Base-by-base conservation (phyloP, 1,140 invertebrate genomes). In the Drosophila lini region DNA sequence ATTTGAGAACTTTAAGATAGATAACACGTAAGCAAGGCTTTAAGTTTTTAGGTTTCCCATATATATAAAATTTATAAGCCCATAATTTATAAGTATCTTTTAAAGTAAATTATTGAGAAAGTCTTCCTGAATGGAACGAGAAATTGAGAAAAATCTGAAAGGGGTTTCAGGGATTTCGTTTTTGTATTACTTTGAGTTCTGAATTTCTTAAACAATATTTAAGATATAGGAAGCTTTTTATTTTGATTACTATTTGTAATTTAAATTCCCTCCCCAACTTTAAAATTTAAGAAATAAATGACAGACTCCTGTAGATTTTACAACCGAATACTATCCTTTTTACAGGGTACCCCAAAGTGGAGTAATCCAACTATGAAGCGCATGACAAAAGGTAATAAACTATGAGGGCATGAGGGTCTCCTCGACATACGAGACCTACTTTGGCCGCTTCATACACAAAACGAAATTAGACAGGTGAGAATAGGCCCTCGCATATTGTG, bases 381-480 rank as follows among this genome's bases (percentile, higher is more conserved):
- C 70, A 50, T 80, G 79, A 86, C 70, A 81, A 88, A 74, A 64
- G 83, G 61, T 53, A 64, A 78, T 80, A 88, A 88, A 88, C 83
- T 88, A 88, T 88, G 42, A 48, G 67, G 74, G 65, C 76, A 50
- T 68, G 62, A 53, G 78, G 63, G 55, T 60, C 59, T 40, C 31
- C 22, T 59, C 68, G 40, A 32, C 68, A 41, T 36, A 60, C 16
- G 53, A 32, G 53, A 32, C 47, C 55, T 47, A 45, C 31, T 67
- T 55, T 47, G 45, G 47, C 55, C 25, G 50, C 25, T 36, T 47
- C 55, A 40, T 41, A 40, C 38, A 25, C 60, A 34, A 52, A 52
- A 52, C 13, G 22, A 64, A 69, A 80, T 79, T 80, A 74, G 74
- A 63, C 80, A 89, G 83, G 83, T 88, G 83, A 75, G 77, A 85